Conservation (phyloP, 2,797 vertebrate genomes). For the Artibeus jamaicensis region DNA sequence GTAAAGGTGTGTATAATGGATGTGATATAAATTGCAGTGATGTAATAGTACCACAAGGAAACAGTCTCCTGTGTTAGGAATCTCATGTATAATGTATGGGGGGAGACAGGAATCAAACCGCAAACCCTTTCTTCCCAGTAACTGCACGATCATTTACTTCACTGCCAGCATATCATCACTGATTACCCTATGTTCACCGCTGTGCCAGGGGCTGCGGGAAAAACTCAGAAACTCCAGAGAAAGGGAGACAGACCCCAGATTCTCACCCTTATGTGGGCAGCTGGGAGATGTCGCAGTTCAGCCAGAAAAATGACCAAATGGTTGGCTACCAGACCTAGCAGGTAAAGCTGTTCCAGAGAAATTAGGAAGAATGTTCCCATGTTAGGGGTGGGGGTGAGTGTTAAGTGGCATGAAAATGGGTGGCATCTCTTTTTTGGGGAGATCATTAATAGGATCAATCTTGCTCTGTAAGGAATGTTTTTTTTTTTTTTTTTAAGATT, state of each 20-base stretch:
- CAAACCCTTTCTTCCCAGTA: neutral
- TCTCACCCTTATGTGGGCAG: neutral
- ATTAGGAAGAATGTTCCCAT: neutral
- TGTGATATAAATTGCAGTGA: conserved; percentile 15
- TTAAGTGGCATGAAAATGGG: neutral
- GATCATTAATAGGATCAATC: neutral
- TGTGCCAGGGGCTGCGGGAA: neutral
- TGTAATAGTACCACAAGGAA: neutral
- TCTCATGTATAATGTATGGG: neutral
- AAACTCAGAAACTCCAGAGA: neutral
- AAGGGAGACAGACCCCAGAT: neutral
- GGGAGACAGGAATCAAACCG: neutral
- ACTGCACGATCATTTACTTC: neutral
- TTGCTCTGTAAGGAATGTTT: neutral
- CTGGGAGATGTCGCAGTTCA: neutral
- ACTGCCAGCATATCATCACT: neutral
- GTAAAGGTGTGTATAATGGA: neutral
- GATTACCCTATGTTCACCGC: neutral
- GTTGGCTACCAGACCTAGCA: neutral
- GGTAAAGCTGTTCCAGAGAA: neutral
- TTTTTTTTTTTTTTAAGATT: too few relatives aligned
- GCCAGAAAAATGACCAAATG: neutral
- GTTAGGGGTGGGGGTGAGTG: neutral
- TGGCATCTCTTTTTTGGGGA: neutral
- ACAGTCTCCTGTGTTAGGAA: neutral